Evolutionary conservation across 2,888 invertebrate species (phyloP).

Genomic region (Steinernema carpocapsae): DNA sequence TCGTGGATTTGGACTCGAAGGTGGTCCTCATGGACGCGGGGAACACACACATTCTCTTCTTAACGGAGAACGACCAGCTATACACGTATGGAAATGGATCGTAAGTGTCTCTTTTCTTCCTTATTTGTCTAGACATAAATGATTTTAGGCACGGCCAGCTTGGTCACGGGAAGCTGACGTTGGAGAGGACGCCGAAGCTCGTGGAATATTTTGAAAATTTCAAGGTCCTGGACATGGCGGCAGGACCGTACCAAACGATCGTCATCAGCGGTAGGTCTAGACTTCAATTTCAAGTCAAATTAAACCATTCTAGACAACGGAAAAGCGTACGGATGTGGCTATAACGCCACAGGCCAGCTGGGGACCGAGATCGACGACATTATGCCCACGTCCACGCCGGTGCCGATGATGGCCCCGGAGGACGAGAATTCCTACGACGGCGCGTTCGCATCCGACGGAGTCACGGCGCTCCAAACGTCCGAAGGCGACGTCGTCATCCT

Average conservation of each 20-base stretch:
- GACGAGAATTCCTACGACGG: slow-evolving; percentile 3
- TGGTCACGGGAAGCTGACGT: not conserved
- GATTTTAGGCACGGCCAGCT: slow-evolving; percentile 14
- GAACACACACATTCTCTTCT: not conserved
- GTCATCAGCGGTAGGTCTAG: not conserved
- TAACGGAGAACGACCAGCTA: slow-evolving; percentile 10
- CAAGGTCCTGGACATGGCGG: slow-evolving; percentile 26
- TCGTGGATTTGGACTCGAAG: slow-evolving; percentile 1
- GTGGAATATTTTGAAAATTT: slow-evolving; percentile 6
- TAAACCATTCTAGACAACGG: not conserved
- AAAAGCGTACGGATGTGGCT: slow-evolving; percentile 16
- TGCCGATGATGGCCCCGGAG: slow-evolving; percentile 6
- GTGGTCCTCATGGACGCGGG: slow-evolving; percentile 18
- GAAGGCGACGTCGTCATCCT: slow-evolving; percentile 12
- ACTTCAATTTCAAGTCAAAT: not conserved
- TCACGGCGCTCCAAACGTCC: not conserved
- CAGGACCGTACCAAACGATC: not conserved
- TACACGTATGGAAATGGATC: not conserved
- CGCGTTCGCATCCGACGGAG: slow-evolving; percentile 6
- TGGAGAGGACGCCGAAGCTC: not conserved
- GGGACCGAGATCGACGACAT: slow-evolving; percentile 10
- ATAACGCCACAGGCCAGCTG: not conserved
- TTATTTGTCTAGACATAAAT: not conserved
- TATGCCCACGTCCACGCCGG: not conserved
- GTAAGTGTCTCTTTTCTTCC: too few species aligned